These are phyloP conservation scores for Acinonyx jubatus DNA, from an alignment of 2,113 vertebrate genomes.

Conservation along the genomic window DNA sequence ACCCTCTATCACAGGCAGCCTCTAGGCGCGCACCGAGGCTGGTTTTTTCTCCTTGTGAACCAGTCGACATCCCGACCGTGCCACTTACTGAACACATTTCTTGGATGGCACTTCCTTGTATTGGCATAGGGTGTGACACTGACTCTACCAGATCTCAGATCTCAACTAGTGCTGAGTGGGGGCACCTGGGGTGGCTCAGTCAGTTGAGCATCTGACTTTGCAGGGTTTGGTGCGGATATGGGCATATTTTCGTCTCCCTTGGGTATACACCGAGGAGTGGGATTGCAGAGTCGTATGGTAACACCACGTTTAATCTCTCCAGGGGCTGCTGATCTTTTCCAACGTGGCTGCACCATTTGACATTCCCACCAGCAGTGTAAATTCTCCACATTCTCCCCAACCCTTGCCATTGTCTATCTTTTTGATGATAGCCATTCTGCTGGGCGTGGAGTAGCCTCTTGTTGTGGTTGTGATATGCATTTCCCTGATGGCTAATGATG, in stretches of 20 bases:
- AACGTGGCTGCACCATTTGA: neutral
- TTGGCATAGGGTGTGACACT: neutral
- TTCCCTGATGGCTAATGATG: neutral
- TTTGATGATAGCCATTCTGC: neutral
- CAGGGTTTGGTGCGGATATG: neutral
- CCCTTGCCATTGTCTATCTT: neutral
- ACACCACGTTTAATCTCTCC: neutral
- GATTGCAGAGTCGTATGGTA: neutral
- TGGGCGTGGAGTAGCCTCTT: neutral
- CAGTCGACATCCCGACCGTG: neutral
- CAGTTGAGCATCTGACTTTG: no score
- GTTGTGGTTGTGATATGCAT: neutral
- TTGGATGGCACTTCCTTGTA: neutral
- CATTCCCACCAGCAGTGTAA: neutral
- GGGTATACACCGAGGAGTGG: neutral
- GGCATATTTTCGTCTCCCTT: neutral
- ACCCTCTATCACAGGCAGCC: no score
- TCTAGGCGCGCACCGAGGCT: neutral
- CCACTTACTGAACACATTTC: neutral
- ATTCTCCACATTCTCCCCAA: neutral
- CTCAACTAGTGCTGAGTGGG: neutral
- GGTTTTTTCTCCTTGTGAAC: neutral
- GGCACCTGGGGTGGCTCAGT: no score
- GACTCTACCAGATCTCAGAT: neutral
- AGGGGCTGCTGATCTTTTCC: neutral